Percentiles rank a stretch among this genome's conserved stretches.
phyloP scores from a whole-genome alignment of 1,140 invertebrate genomes.

The Rhopalosiphum padi region DNA sequence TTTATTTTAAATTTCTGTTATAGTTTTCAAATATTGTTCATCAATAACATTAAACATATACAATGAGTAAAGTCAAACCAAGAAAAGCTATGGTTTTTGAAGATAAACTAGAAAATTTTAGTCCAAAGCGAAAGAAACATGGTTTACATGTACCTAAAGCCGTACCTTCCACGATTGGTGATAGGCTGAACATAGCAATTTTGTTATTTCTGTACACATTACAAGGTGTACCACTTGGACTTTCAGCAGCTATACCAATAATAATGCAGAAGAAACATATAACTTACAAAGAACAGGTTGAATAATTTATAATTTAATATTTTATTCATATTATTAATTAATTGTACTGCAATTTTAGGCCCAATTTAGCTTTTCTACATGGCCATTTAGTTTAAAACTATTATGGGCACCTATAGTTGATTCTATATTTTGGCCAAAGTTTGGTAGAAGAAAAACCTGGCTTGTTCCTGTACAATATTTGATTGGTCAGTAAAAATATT shows the following conservation, averaged over 20 bases:
- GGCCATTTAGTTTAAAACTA: constrained; percentile 98
- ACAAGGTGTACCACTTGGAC: constrained; percentile 95
- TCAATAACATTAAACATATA: not conserved
- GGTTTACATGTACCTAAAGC: not conserved
- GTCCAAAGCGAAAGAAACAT: constrained; percentile 7
- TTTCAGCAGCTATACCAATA: constrained; percentile 94
- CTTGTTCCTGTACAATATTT: constrained; percentile 91
- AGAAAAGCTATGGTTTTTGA: constrained; percentile 18
- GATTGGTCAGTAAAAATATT: constrained; percentile 68
- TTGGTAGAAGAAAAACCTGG: constrained; percentile 97
- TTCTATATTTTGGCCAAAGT: constrained; percentile 79
- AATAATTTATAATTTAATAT: not conserved
- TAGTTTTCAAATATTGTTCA: not conserved
- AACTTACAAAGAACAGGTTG: constrained; percentile 83
- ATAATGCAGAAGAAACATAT: constrained; percentile 89
- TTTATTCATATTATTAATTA: not conserved
- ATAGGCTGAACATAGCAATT: constrained; percentile 80
- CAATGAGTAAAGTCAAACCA: constrained; percentile 21
- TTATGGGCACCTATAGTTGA: constrained; percentile 99
- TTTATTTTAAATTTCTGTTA: not conserved
- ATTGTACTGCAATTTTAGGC: constrained; percentile 74
- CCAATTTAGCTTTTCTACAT: constrained; percentile 95
- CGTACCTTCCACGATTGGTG: constrained; percentile 65
- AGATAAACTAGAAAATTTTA: not conserved
- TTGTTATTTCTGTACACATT: constrained; percentile 91